A percentile compares a stretch with the other conserved stretches of the same genome.
These are phyloP conservation scores for Urophycis tenuis DNA, from an alignment of 2,797 vertebrate species.

Conservation along the genomic window DNA sequence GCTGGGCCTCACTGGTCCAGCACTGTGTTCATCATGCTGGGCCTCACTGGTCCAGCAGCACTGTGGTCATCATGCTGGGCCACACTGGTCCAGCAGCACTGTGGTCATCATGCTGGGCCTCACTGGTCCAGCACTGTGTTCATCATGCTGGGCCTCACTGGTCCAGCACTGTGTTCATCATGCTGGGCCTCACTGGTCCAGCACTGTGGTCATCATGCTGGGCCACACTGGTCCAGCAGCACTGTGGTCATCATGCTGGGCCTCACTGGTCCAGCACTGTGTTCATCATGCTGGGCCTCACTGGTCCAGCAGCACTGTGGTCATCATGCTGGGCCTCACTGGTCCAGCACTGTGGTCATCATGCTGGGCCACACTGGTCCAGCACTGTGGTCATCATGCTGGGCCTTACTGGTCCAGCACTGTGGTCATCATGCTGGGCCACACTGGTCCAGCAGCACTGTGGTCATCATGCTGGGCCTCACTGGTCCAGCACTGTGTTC, in stretches of 20 bases:
- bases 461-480: conserved; percentile 10
- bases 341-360: conserved; percentile 15
- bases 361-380: not conserved
- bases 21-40: conserved; percentile 8
- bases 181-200: conserved; percentile 17
- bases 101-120: not conserved
- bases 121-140: conserved; percentile 14
- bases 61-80: not conserved
- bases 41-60: conserved; percentile 19
- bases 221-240: conserved; percentile 21
- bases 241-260: conserved; percentile 6
- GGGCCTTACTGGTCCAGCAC: conserved; percentile 19
- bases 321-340: not conserved
- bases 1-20: conserved; percentile 17
- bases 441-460: conserved; percentile 1
- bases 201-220: conserved; percentile 2
- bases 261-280: conserved; percentile 16
- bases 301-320: conserved; percentile 13
- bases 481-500: conserved; percentile 15
- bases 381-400: not conserved
- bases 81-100: conserved; percentile 16
- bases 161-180: conserved; percentile 2
- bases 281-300: conserved; percentile 1
- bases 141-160: not conserved
- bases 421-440: not conserved